These are phyloP conservation scores for Armadillidium nasatum DNA, from an alignment of 1,140 invertebrate species.

Conservation along the genomic window DNA sequence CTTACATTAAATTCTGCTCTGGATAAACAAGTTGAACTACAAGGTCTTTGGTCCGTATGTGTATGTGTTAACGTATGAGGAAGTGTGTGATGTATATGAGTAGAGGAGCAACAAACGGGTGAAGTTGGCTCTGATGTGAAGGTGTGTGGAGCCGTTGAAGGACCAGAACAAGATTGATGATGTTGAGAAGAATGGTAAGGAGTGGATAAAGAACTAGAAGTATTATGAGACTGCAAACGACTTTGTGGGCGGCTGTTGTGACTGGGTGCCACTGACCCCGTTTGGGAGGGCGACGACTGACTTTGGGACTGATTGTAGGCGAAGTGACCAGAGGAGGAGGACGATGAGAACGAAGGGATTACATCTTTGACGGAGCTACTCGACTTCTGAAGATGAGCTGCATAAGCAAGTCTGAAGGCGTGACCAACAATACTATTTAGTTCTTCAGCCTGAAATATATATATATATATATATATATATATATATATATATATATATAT, in stretches of 20 bases:
- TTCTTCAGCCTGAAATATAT: constrained; percentile 70
- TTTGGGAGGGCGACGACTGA: background rate
- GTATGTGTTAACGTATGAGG: constrained; percentile 8
- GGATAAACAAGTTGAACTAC: constrained; percentile 20
- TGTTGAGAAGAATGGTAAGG: constrained; percentile 18
- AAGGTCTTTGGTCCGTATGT: constrained; percentile 24
- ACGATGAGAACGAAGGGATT: constrained; percentile 32
- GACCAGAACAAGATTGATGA: constrained; percentile 33
- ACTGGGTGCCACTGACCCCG: background rate
- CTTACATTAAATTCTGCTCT: too few relatives aligned
- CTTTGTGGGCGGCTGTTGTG: constrained; percentile 1
- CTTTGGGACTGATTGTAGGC: constrained; percentile 3
- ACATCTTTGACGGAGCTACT: constrained; percentile 32
- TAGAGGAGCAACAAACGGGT: constrained; percentile 8
- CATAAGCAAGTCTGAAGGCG: constrained; percentile 87
- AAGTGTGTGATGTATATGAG: constrained; percentile 12
- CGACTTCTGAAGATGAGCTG: constrained; percentile 68
- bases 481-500: constrained; percentile 7
- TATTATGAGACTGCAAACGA: too few relatives aligned
- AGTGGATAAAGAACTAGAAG: too few relatives aligned
- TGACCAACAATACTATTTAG: constrained; percentile 80
- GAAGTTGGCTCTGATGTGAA: background rate
- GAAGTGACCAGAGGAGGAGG: constrained; percentile 26
- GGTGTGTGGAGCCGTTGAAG: constrained; percentile 8
- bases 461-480: constrained; percentile 24